Base-by-base conservation (phyloP, 23 tunicate species). In the Ciona savignyi region DNA sequence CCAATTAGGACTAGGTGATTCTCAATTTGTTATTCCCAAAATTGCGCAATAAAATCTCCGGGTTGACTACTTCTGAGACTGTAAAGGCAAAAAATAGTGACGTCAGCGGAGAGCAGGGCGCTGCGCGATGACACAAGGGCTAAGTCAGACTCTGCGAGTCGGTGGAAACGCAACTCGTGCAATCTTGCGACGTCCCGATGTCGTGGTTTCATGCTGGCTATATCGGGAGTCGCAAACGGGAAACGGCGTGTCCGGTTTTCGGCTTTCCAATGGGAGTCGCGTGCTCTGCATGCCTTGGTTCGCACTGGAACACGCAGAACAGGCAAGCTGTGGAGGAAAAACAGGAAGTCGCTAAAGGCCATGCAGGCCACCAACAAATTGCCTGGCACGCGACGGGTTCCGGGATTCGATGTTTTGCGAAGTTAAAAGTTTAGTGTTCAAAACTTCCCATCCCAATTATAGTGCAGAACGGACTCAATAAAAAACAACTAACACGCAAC, bases 361-460 rank as follows among this genome's bases (percentile, higher is more conserved):
- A 42, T 15, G 15, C 15, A 42, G 56, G 9, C 11, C 56, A 42
- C 15, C 15, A 15, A 15, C 56, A 42, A 42, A 15, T 42, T 42
- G 56, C 56, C 15, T 42, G 34, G 82, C 82, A 77, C 82, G 82
- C 82, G 30, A 77, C 27, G 82, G 74, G 74, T 77, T 77, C 82
- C 82, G 74, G n/a, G n/a, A n/a, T n/a, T n/a, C n/a, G n/a, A n/a
- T n/a, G n/a, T n/a, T n/a, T n/a, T n/a, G n/a, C n/a, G n/a, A n/a
- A n/a, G n/a, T n/a, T n/a, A n/a, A n/a, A n/a, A n/a, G n/a, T n/a
- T n/a, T n/a, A n/a, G n/a, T n/a, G n/a, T n/a, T n/a, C n/a, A n/a
- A n/a, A n/a, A n/a, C n/a, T n/a, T n/a, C n/a, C n/a, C n/a, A n/a
- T n/a, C n/a, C n/a, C n/a, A n/a, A n/a, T n/a, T n/a, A n/a, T n/a